Evolutionary conservation across 2,113 vertebrate genomes (phyloP).

Genomic region (Xyliphius kryptos): DNA sequence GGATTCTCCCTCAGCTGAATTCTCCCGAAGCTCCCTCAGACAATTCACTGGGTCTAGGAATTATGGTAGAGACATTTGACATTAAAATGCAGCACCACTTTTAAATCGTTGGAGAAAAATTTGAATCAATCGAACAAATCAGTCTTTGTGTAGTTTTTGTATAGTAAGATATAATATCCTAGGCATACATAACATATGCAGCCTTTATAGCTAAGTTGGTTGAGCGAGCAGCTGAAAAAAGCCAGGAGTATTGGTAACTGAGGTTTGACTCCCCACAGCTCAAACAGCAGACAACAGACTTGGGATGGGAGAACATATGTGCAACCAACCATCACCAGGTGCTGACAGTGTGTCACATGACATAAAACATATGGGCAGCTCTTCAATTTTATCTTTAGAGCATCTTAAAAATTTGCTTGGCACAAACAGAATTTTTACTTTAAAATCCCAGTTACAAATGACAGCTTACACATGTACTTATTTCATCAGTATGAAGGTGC

Average conservation of each 20-base stretch:
- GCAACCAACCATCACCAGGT: no score
- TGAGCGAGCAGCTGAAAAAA: no score
- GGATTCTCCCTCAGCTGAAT: constrained; percentile 27
- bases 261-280: no score
- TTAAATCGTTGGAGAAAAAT: background rate
- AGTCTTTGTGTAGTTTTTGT: constrained; percentile 21
- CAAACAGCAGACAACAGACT: no score
- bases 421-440: background rate
- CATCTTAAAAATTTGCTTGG: background rate
- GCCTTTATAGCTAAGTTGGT: no score
- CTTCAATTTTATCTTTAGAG: background rate
- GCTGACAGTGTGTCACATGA: no score
- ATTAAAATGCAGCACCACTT: constrained; percentile 12
- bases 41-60: background rate
- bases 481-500: background rate
- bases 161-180: background rate
- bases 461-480: background rate
- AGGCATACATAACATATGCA: no score
- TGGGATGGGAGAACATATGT: no score
- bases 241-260: no score
- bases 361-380: background rate
- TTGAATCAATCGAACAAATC: constrained; percentile 7
- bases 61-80: constrained; percentile 19
- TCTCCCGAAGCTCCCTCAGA: constrained; percentile 14
- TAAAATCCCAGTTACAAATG: background rate